Percentiles rank a stretch among this genome's conserved stretches.
Evolutionary conservation across 2,113 vertebrate species (phyloP).

Genomic region (Nyctibius bracteatus): DNA sequence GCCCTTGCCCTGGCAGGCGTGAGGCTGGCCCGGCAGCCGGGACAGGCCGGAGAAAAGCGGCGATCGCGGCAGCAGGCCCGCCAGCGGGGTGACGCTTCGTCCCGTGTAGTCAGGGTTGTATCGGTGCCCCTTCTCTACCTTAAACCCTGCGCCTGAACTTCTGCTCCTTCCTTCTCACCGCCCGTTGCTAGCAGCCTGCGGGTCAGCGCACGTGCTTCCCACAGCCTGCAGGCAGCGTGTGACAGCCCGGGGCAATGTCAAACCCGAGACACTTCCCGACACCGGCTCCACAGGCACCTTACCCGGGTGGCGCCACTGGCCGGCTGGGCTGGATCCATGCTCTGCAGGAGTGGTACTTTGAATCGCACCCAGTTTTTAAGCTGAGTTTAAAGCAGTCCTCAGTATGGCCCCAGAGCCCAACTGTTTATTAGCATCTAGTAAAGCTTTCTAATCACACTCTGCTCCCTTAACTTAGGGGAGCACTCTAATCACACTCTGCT

Average conservation of each 20-base stretch:
- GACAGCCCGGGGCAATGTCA: not conserved
- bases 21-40: not conserved
- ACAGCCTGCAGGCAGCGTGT: too few species aligned
- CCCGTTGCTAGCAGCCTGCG: not conserved
- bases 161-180: fast-evolving
- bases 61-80: not conserved
- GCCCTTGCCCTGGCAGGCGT: not conserved
- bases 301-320: fast-evolving
- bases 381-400: not conserved
- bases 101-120: fast-evolving
- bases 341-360: fast-evolving
- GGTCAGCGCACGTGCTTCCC: fast-evolving
- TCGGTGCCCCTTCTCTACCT: fast-evolving
- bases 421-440: too few species aligned
- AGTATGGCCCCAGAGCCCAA: fast-evolving
- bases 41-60: too few species aligned
- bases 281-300: fast-evolving
- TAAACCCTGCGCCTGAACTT: fast-evolving
- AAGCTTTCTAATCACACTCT: fast-evolving
- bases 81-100: too few species aligned
- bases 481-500: fast-evolving
- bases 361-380: fast-evolving
- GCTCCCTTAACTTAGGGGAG: too few species aligned
- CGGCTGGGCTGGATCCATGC: too few species aligned
- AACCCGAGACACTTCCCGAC: fast-evolving